phyloP scores from a whole-genome alignment of 2,113 vertebrate species.

The Callocephalon fimbriatum region DNA sequence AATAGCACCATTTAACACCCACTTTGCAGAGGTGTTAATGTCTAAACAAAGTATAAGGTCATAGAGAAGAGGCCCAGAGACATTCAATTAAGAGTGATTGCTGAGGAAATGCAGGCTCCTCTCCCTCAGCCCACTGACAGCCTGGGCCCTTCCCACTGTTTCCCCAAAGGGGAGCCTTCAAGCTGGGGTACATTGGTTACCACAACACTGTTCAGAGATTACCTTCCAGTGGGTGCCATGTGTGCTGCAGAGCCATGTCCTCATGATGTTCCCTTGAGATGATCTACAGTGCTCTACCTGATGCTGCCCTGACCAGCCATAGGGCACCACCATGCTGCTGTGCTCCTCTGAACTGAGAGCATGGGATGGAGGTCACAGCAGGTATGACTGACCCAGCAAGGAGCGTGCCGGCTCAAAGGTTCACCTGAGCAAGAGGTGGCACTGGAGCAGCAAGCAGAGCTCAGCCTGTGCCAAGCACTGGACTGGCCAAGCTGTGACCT shows the following conservation, averaged over 20 bases:
- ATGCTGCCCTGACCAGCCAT: fast-evolving
- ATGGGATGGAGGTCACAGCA: fast-evolving
- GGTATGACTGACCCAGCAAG: fast-evolving
- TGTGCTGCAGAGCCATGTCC: fast-evolving
- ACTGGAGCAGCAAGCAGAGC: background rate
- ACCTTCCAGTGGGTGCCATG: background rate
- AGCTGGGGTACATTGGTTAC: fast-evolving
- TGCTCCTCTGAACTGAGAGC: background rate
- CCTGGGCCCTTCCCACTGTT: fast-evolving
- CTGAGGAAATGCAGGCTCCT: background rate
- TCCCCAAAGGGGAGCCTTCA: background rate
- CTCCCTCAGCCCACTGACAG: background rate
- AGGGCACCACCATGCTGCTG: fast-evolving
- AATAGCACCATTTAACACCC: constrained; percentile 36
- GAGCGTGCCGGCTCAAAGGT: background rate
- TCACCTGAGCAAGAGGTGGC: too few relatives aligned
- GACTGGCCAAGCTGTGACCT: background rate
- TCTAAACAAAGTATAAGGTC: constrained; percentile 8
- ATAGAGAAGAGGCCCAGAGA: background rate
- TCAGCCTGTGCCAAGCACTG: fast-evolving
- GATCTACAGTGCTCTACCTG: fast-evolving
- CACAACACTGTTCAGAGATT: background rate
- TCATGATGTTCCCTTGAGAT: background rate
- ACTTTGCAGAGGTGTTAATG: constrained; percentile 45
- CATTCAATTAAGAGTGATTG: background rate